Evolutionary conservation across 1,140 invertebrate genomes (phyloP).

Genomic region (Leucophenga varia): DNA sequence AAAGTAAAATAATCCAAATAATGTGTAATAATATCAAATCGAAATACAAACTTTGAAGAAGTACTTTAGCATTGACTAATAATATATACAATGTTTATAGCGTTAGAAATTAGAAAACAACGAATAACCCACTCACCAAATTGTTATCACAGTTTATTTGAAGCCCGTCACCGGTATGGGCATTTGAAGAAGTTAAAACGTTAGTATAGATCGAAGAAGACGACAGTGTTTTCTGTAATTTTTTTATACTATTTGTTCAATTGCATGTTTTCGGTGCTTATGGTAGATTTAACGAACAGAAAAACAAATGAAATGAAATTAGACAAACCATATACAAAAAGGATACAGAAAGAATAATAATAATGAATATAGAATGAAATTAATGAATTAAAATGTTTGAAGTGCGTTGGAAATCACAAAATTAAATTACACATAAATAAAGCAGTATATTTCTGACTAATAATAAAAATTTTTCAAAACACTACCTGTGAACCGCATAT

Average conservation of each 20-base stretch:
- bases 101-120: too few relatives aligned
- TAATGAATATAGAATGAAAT: constrained; percentile 1
- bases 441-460: not conserved
- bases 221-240: constrained; percentile 48
- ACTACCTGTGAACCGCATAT: constrained; percentile 65
- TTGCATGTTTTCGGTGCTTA: not conserved
- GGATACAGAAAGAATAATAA: not conserved
- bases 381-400: not conserved
- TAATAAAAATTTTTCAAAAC: too few relatives aligned
- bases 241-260: constrained; percentile 13
- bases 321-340: constrained; percentile 4
- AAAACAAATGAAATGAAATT: constrained; percentile 26
- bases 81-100: not conserved
- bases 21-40: too few relatives aligned
- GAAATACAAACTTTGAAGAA: too few relatives aligned
- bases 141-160: constrained; percentile 55
- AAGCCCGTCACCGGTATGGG: constrained; percentile 46
- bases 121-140: constrained; percentile 44
- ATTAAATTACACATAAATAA: not conserved
- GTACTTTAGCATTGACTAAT: not conserved
- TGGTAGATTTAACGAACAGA: constrained; percentile 23
- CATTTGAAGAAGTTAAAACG: constrained; percentile 46
- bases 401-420: not conserved
- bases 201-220: constrained; percentile 39
- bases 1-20: too few relatives aligned